A percentile compares a stretch with the other conserved stretches of the same genome.
phyloP scores from a whole-genome alignment of 2,113 vertebrate genomes.

The Excalfactoria chinensis region DNA sequence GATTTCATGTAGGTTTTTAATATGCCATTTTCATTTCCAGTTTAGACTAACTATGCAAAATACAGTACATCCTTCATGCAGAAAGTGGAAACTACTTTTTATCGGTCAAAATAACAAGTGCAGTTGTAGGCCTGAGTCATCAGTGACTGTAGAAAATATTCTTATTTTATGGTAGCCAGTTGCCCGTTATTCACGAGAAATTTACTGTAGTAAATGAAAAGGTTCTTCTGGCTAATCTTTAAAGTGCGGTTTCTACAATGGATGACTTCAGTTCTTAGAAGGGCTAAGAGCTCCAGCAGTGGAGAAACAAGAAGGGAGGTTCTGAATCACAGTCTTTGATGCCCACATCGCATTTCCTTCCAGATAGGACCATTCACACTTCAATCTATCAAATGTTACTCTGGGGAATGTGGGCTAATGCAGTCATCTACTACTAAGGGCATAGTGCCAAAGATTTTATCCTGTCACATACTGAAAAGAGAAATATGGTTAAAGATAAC shows the following conservation, averaged over 20 bases:
- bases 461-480: not conserved
- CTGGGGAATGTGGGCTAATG: not conserved
- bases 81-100: not conserved
- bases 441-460: slow-evolving; percentile 8
- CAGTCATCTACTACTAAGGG: slow-evolving; percentile 31
- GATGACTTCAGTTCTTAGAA: not conserved
- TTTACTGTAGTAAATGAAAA: slow-evolving; percentile 6
- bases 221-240: slow-evolving; percentile 14
- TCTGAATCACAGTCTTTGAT: slow-evolving; percentile 25
- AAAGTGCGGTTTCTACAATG: not conserved
- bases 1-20: not conserved
- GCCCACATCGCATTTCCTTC: not conserved
- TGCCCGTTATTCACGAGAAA: not conserved
- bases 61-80: not conserved
- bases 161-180: not conserved
- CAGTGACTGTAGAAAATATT: not conserved
- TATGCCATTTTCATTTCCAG: not conserved
- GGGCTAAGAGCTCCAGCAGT: not conserved
- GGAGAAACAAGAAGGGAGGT: not conserved
- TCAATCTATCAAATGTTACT: slow-evolving; percentile 1
- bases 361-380: not conserved
- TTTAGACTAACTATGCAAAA: not conserved
- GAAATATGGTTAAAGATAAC: slow-evolving; percentile 25
- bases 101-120: not conserved
- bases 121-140: not conserved